These are phyloP conservation scores for Dorcus hopei DNA, from an alignment of 2,888 invertebrate species.

Conservation along the genomic window DNA sequence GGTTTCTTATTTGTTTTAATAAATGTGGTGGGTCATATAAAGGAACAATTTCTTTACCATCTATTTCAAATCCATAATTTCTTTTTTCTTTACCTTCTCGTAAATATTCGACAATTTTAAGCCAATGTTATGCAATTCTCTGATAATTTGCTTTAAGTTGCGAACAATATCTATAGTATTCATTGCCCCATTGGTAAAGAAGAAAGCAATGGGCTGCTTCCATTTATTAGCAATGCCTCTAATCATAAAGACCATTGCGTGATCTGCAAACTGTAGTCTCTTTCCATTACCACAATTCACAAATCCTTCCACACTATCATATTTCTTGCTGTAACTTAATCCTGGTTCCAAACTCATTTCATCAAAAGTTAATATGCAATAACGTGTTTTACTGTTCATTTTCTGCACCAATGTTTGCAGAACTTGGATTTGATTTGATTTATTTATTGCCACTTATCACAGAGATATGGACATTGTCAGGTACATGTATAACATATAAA, in stretches of 20 bases:
- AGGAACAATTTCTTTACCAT: no score
- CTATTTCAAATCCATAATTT: no score
- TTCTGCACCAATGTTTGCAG: constrained; percentile 3
- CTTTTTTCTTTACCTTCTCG: no score
- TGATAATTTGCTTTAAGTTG: constrained; percentile 4
- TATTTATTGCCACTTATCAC: no score
- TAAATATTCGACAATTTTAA: not conserved
- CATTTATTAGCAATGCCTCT: no score
- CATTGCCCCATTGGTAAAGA: constrained; percentile 10
- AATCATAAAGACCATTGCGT: not conserved
- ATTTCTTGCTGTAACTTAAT: constrained; percentile 1
- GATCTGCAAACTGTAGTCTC: constrained; percentile 6
- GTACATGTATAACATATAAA: no score
- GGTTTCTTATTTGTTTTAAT: no score
- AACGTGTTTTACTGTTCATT: not conserved
- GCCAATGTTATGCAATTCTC: not conserved
- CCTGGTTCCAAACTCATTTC: constrained; percentile 11
- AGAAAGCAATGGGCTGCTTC: no score
- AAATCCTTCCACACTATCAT: constrained; percentile 14
- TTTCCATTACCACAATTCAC: constrained; percentile 11
- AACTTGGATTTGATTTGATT: no score
- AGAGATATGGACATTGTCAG: no score
- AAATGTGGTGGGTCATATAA: no score
- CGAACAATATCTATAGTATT: not conserved
- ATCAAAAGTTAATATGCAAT: constrained; percentile 1